Base-by-base conservation (phyloP, 2,113 vertebrate species). In the Perognathus longimembris region DNA sequence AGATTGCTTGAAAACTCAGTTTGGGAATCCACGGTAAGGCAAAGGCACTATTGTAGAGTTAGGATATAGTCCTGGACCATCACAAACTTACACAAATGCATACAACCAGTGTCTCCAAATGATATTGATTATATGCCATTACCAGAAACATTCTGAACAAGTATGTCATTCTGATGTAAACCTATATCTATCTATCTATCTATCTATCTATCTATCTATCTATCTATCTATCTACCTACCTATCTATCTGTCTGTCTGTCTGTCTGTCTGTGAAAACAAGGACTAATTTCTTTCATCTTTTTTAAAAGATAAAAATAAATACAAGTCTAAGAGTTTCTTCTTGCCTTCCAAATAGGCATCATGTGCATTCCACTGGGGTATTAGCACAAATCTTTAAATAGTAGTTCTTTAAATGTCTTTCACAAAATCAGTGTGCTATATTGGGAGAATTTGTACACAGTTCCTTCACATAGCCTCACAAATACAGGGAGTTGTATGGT, bases 301-400 rank as follows among this genome's bases (percentile, higher is more conserved):
- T 63, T n/a, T 15, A 17, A 88, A 91, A 89, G 59, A 79, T 42
- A 85, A 75, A 92, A 85, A 82, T 42, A 80, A 74, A 75, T 11
- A 79, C 10, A 91, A 67, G 6, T 61, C 24, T 88, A 64, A 34
- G 36, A 42, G 66, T 85, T 94, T 77, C 40, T 89, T 77, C 32
- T 69, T 70, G 42, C 18, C 78, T 64, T 8, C 17, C 71, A 89
- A 92, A 81, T 66, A 45, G 80, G 61, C 61, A 30, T 74, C 59
- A 64, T 21, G 3, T 63, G 20, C 1, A 69, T 7, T 26, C n/a
- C 5, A 74, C 4, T 20, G n/a, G 63, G 54, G 12, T 30, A 61
- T 67, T 17, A 75, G 28, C 9, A 22, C 30, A 67, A 28, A 59
- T 8, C 28, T 91, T 88, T 76, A 54, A 74, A 91, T 32, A 71